phyloP scores from a whole-genome alignment of 2,797 vertebrate genomes.

The Clarias laeviceps region DNA sequence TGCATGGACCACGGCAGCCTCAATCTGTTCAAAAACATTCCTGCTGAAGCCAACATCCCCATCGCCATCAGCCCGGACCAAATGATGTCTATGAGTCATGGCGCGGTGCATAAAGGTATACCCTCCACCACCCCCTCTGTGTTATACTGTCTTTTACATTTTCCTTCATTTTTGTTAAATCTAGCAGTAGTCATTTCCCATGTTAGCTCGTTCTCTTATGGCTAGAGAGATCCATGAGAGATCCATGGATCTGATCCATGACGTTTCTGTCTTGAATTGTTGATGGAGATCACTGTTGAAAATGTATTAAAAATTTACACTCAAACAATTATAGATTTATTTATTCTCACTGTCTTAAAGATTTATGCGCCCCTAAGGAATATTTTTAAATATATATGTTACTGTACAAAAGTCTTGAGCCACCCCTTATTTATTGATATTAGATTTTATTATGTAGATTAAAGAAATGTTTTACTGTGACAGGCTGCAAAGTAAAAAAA shows the following conservation, averaged over 20 bases:
- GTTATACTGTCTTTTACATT: not conserved
- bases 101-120: constrained; percentile 52
- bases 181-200: not conserved
- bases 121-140: not conserved
- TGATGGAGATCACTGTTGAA: not conserved
- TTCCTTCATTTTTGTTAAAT: not conserved
- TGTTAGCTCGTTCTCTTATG: not conserved
- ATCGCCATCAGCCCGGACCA: constrained; percentile 79
- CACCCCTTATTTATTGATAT: too few relatives aligned
- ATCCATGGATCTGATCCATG: too few relatives aligned
- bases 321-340: not conserved
- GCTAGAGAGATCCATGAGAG: not conserved
- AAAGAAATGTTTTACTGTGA: too few relatives aligned
- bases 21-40: constrained; percentile 84
- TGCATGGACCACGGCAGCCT: constrained; percentile 82
- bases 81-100: constrained; percentile 81
- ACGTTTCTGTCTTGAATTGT: too few relatives aligned
- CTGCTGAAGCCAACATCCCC: constrained; percentile 85
- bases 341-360: not conserved
- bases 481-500: too few relatives aligned
- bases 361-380: not conserved
- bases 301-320: not conserved
- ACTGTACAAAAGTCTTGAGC: too few relatives aligned
- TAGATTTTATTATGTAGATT: too few relatives aligned
- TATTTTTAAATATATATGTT: not conserved